These are phyloP conservation scores for Willisornis vidua DNA, from an alignment of 2,113 vertebrate species.

Conservation along the genomic window DNA sequence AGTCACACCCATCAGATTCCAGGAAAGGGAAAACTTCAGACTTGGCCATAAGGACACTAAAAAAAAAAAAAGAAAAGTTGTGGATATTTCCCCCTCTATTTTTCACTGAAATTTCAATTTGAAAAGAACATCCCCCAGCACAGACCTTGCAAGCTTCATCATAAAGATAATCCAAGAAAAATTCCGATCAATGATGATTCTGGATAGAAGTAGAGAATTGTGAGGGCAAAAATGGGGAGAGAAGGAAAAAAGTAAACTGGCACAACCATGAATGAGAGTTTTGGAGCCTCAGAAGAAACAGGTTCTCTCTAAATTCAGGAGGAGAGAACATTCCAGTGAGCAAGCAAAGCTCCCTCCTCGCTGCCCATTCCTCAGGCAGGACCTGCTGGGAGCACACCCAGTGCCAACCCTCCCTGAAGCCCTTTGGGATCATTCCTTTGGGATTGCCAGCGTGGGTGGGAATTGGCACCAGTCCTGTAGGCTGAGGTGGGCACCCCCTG, in stretches of 20 bases:
- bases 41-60: background rate
- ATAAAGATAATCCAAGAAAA: background rate
- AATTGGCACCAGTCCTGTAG: background rate
- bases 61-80: background rate
- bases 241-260: background rate
- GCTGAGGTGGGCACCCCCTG: background rate
- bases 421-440: background rate
- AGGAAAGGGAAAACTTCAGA: constrained; percentile 34
- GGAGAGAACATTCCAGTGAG: background rate
- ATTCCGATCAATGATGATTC: background rate
- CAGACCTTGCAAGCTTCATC: background rate
- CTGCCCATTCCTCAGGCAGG: background rate
- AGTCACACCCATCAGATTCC: constrained; percentile 40
- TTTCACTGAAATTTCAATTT: background rate
- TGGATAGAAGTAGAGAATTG: background rate
- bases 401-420: background rate
- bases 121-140: background rate
- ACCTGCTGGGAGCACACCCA: background rate
- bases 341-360: background rate
- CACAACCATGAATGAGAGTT: background rate
- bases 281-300: background rate
- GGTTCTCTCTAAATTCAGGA: background rate
- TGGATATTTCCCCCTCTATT: background rate
- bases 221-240: background rate
- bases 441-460: background rate